Base-by-base conservation (phyloP, 2,797 vertebrate genomes). In the Eospalax fontanierii region DNA sequence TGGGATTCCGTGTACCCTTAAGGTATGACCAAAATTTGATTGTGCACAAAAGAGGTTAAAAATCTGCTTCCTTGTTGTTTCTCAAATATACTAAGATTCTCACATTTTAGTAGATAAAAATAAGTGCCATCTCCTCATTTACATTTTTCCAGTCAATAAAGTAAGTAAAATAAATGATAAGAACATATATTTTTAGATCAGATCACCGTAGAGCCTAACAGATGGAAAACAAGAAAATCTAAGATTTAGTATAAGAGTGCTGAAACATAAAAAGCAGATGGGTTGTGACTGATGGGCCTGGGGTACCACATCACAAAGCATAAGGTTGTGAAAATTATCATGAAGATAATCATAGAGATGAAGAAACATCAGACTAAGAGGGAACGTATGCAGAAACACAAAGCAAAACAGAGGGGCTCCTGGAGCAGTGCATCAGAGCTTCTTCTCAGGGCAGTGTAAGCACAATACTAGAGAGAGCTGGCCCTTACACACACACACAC, bases 131-230 rank as follows among this genome's bases (percentile, higher is more conserved):
- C 88, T 94, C 54, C 71, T 46, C 59, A 75, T 82, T 93, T 93
- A 82, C 18, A 81, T 90, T 94, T 96, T 93, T 80, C 87, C 38
- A 73, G 74, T 93, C 59, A 90, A 68, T 88, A 93, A 92, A 87
- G 30, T 87, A 95, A 90, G 38, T 65, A 68, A 92, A 90, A 93
- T 61, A 90, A 79, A 38, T 82, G 22, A 16, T 59, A 73, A 96
- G 33, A 74, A 92, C 75, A 68, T 30, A 46, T 28, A 71, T 83
- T 86, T 93, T 59, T 87, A 83, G 18, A 86, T 90, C 81, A 75
- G 40, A 89, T 95, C 50, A 88, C 80, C 54, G 73, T 66, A 40
- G 4, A 3, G 74, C 46, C 68, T 35, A 92, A 88, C 61, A 91
- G 30, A 93, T 94, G 18, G 35, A 68, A 94, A 95, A 66, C n/a